A percentile compares a stretch with the other conserved stretches of the same genome.
These are phyloP conservation scores for Tetramorium simillimum DNA, from an alignment of 1,140 invertebrate species.

Conservation along the genomic window DNA sequence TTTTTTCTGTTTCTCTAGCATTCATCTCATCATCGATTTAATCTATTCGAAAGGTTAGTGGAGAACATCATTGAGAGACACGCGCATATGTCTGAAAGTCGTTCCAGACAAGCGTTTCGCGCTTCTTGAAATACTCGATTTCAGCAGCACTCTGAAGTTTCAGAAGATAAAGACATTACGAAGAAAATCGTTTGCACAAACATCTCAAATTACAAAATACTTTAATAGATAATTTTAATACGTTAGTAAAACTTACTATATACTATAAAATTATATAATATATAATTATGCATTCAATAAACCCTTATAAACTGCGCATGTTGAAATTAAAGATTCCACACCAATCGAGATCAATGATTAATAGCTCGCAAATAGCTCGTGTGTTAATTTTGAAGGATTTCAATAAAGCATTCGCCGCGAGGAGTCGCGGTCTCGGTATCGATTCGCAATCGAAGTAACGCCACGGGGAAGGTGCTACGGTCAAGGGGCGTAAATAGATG, in stretches of 20 bases:
- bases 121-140: background rate
- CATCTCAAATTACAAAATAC: no score
- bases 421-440: slow-evolving; percentile 52
- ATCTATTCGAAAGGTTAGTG: background rate
- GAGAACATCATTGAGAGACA: slow-evolving; percentile 18
- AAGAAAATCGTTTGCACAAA: background rate
- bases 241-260: no score
- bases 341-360: background rate
- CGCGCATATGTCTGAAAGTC: background rate
- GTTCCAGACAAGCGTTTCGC: background rate
- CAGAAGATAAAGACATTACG: background rate
- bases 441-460: slow-evolving; percentile 73
- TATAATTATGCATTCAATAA: no score
- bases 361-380: background rate
- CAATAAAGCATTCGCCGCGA: slow-evolving; percentile 6
- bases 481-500: slow-evolving; percentile 59
- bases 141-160: background rate
- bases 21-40: slow-evolving; percentile 36
- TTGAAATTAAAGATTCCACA: background rate
- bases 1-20: slow-evolving; percentile 14
- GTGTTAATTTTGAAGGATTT: slow-evolving; percentile 19
- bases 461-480: slow-evolving; percentile 24
- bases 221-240: no score
- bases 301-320: background rate
- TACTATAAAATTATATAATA: no score